Base-by-base conservation (phyloP, 2,797 vertebrate genomes). In the Falco concolor region DNA sequence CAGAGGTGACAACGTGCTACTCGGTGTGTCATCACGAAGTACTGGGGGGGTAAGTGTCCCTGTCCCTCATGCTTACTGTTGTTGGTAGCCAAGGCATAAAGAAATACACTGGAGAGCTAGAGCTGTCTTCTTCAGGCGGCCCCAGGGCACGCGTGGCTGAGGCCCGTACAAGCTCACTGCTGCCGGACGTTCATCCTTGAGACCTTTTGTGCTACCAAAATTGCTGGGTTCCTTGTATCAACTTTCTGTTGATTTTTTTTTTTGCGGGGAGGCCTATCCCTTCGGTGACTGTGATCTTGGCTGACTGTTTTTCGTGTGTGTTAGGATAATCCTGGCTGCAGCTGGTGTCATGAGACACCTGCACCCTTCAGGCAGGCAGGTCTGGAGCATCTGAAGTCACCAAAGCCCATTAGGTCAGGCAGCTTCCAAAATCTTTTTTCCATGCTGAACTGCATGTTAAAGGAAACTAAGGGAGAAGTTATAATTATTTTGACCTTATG, bases 31-130 rank as follows among this genome's bases (percentile, higher is more conserved):
- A 89, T 11, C 97, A 98, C 1, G 96, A 98, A 72, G 92, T 99
- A 13, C 95, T 99, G 77, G 99, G 98, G 53, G 99, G 99, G 99
- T 99, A 93, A 98, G 99, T 98, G 61, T 57, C 28, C 0, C 6
- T 44, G n/a, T 17, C 11, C 52, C 53, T 36, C 32, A 1, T 1
- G 19, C 49, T 36, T 28, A 16, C 12, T 32, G 80, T 44, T 67
- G 18, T 11, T 63, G 76, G 54, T 76, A 53, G 70, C 56, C 25
- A 9, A 49, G 34, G 28, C 15, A 8, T 14, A 30, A 50, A 60
- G 27, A 24, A 40, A 6, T 3, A 21, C 65, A 40, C 15, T 69
- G 20, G 12, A 28, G 60, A 52, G n/a, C 36, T n/a, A 25, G n/a
- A 34, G n/a, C 34, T 23, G 2, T 15, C 9, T 2, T n/a, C 56